A percentile compares a stretch with the other conserved stretches of the same genome.
Evolutionary conservation across 2,113 vertebrate genomes (phyloP).

Genomic region (Merops nubicus): DNA sequence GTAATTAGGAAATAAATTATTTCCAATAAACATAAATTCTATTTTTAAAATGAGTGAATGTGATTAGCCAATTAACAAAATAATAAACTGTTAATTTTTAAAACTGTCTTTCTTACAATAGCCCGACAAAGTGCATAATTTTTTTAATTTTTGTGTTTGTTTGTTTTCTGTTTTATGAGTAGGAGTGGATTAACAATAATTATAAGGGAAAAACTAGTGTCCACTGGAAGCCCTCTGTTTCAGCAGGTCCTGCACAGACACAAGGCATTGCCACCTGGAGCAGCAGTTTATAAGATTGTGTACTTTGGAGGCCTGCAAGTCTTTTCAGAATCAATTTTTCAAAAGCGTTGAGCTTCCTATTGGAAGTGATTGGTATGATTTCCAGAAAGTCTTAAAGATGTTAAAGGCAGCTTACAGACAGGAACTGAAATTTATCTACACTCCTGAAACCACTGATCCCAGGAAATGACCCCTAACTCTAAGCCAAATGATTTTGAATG

Average conservation of each 20-base stretch:
- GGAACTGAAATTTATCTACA: not conserved
- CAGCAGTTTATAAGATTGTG: not conserved
- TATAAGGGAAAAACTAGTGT: not conserved
- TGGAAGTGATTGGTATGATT: not conserved
- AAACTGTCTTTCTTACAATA: not conserved
- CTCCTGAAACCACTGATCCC: not conserved
- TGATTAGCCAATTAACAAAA: not conserved
- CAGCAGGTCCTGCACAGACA: not conserved
- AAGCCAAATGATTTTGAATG: not conserved
- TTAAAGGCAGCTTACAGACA: not conserved
- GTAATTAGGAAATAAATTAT: not conserved
- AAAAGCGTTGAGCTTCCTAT: not conserved
- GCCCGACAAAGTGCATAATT: not conserved
- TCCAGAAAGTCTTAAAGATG: not conserved
- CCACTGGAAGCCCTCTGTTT: not conserved
- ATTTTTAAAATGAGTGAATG: not conserved
- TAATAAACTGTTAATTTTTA: not conserved
- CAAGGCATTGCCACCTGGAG: not conserved
- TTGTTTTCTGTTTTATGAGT: not conserved
- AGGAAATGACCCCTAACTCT: not conserved
- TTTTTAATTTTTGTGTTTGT: not conserved
- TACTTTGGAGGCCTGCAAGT: not conserved
- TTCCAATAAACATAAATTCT: not conserved
- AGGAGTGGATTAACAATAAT: not conserved
- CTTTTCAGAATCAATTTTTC: not conserved